phyloP scores from a whole-genome alignment of 2,888 invertebrate species.

The Biston betularia region DNA sequence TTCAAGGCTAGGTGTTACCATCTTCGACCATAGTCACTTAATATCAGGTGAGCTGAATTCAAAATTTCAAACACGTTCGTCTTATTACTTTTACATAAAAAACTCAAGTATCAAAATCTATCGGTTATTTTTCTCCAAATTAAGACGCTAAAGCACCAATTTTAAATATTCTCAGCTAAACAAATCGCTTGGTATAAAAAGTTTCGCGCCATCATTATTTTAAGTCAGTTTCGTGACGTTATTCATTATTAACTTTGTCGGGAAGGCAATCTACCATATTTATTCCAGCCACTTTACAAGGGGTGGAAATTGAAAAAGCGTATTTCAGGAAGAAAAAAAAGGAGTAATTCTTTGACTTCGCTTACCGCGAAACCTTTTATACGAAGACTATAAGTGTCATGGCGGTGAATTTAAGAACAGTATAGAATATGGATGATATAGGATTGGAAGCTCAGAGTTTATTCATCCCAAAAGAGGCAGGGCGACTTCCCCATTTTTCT shows the following conservation, averaged over 20 bases:
- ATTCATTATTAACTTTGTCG: slow-evolving; percentile 41
- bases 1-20: no score
- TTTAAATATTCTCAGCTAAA: not conserved
- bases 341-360: not conserved
- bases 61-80: no score
- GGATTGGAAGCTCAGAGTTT: no score
- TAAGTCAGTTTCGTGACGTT: slow-evolving; percentile 38
- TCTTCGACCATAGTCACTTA: no score
- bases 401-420: not conserved
- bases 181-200: slow-evolving; percentile 19
- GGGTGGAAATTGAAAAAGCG: slow-evolving; percentile 25
- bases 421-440: no score
- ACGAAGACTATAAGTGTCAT: no score
- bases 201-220: slow-evolving; percentile 38
- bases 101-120: not conserved
- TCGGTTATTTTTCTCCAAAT: not conserved
- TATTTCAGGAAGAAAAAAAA: not conserved
- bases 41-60: no score
- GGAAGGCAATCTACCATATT: slow-evolving; percentile 34
- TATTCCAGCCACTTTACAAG: slow-evolving; percentile 21
- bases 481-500: no score
- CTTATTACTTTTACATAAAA: no score
- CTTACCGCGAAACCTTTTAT: not conserved
- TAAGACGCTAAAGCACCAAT: not conserved
- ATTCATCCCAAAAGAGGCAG: no score